Evolutionary conservation across 92 coral and sea anemone genomes (phyloP), one percentile per base, ranked within the genome.

Genomic region (Palythoa heliodiscus): DNA sequence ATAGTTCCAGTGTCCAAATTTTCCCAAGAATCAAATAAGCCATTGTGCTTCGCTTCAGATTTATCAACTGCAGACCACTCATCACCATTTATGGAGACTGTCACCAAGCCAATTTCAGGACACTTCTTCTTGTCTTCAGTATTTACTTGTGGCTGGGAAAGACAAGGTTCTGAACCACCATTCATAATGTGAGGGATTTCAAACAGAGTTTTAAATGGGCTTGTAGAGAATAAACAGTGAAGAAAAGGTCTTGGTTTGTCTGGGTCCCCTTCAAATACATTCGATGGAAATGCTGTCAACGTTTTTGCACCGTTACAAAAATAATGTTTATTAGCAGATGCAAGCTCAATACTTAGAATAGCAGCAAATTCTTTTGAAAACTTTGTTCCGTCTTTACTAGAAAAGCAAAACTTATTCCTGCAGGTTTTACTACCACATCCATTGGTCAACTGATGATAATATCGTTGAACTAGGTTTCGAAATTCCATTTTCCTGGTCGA

Each of bases 261-360:
- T 35, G 93, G 93, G 16, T 92, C 91, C 61, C 91, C 95, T 14
- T 88, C 92, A 86, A 94, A 94, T 53, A 94, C 87, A 19, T 89
- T 75, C 7, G 64, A 54, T 1, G 98, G 98, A 40, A 94, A 73
- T 52, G 93, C 71, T 14, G 39, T 81, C 22, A 23, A 19, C 55
- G 60, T 75, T 88, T 15, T 80, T 13, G 84, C 71, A 40, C 87
- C 67, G 22, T 74, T 90, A 87, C 99, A 96, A 75, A 96, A 84
- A 81, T 89, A 95, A 60, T 85, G 87, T 85, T 90, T 93, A 40
- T 89, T 92, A 16, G 92, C 80, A 25, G 99, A 92, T 16, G 99
- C 95, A 24, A 96, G 89, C 81, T 96, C 99, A 70, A 96, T 94
- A 71, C 99, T 96, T 47, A 94, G 91, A 78, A 96, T 91, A 25